Evolutionary conservation across 2,113 vertebrate genomes (phyloP), one percentile per base, ranked within the genome.

Genomic region (Caretta caretta): DNA sequence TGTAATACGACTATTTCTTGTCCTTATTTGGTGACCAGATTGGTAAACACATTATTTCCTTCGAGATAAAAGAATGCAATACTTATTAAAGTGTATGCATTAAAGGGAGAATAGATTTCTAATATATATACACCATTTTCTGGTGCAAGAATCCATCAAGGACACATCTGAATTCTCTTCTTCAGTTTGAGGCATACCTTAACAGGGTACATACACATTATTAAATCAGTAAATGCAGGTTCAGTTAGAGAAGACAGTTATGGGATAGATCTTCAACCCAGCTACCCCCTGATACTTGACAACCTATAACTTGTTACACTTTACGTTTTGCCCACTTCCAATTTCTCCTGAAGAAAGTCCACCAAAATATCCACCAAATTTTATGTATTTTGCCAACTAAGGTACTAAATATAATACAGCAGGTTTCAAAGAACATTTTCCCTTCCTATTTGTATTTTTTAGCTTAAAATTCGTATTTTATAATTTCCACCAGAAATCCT

Each of bases 401-500:
- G 10, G 19, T 78, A 83, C 17, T 49, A 24, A 22, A 87, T 4
- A 81, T 1, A 14, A 1, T 35, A 92, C 69, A 82, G 65, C 10
- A 69, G n/a, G 19, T 59, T 87, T 92, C 90, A 56, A 88, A 83
- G 27, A 95, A 76, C 1, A 19, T 72, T 92, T 92, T 42, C 11
- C 82, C 27, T n/a, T 92, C 35, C 17, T 42, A 4, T 75, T 79
- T 88, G 12, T 83, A 93, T 90, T 62, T 49, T 49, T 69, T 53
- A 92, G 59, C 80, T 82, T 56, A 20, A 5, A 87, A 76, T 82
- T 82, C 24, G 13, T 29, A 83, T 25, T 95, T 54, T 57, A 48
- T 79, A 10, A 80, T 62, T 92, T 96, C 84, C 79, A 89, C 42
- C 80, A 93, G 88, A 93, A 62, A 65, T 76, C 93, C 27, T 35